phyloP scores from a whole-genome alignment of 2,888 invertebrate genomes.

The Ethmia dodecea region DNA sequence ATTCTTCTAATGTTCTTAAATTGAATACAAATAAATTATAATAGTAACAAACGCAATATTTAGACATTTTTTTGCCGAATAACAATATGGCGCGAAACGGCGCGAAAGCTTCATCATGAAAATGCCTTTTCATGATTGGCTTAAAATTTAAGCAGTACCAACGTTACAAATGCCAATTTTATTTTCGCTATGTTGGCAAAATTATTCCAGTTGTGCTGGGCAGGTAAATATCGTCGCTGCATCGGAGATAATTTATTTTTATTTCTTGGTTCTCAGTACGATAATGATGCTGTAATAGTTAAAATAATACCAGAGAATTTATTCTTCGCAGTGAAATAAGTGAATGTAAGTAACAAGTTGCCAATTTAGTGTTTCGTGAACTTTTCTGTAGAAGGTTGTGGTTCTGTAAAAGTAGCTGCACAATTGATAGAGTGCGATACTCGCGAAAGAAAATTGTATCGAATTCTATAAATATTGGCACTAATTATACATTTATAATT shows the following conservation, averaged over 20 bases:
- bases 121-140: conserved; percentile 49
- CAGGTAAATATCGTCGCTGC: conserved; percentile 70
- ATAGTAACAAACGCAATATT: too few species aligned
- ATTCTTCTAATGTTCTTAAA: too few species aligned
- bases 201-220: conserved; percentile 69
- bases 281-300: conserved; percentile 41
- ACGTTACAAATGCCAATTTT: conserved; percentile 42
- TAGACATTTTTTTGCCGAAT: background rate
- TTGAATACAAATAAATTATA: too few species aligned
- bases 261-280: conserved; percentile 51
- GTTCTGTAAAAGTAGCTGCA: conserved; percentile 72
- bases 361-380: conserved; percentile 55
- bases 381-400: conserved; percentile 71
- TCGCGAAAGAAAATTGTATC: conserved; percentile 54
- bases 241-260: conserved; percentile 61
- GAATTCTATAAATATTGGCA: conserved; percentile 21
- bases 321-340: conserved; percentile 31
- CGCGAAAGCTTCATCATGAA: conserved; percentile 60
- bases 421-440: conserved; percentile 66
- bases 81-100: background rate
- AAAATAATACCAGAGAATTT: conserved; percentile 38
- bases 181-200: conserved; percentile 62
- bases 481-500: conserved; percentile 8
- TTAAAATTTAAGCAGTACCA: conserved; percentile 52
- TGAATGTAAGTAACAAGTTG: conserved; percentile 48